Base-by-base conservation (phyloP, 2,113 vertebrate genomes). In the Ictalurus furcatus region DNA sequence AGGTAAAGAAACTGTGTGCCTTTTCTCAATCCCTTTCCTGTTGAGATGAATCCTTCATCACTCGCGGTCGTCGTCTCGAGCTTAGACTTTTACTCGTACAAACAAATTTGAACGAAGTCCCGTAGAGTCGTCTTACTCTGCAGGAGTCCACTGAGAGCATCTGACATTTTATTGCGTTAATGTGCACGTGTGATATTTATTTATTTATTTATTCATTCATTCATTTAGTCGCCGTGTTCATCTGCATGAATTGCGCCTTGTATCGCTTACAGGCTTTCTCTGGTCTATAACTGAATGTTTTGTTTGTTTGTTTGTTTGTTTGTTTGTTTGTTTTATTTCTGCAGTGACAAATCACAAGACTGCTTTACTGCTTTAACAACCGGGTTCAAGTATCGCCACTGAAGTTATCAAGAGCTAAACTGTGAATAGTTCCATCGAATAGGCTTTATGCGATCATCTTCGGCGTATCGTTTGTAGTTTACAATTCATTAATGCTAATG, bases 1-100 rank as follows among this genome's bases (percentile, higher is more conserved):
- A 85, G 78, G 92, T 91, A 93, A 92, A 94, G 91, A 93, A 92
- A 94, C 91, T 93, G 92, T 94, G 95, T 96, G 95, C 95, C 95
- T 96, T 96, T 83, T 95, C 91, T 95, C 90, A 93, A 93, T 90
- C 93, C 91, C 94, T 92, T 90, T 91, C 92, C 81, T 59, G 89
- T 90, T 84, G 82, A 91, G 87, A 90, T 89, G 89, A 92, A 91
- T 88, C 91, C 85, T 92, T 90, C 87, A 86, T 92, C 90, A 87
- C 92, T 48, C 85, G 58, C 86, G 63, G 23, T 90, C 76, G 85
- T 85, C n/a, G 34, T 79, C 84, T 83, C 67, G n/a, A 79, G 80
- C 80, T 67, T 63, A 83, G n/a, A 28, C 73, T 58, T 87, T 34
- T 58, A 82, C 80, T 37, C 81, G 23, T 84, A 52, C n/a, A 56